Conservation (phyloP, 2,888 invertebrate genomes). For the Geophilus truncorum region DNA sequence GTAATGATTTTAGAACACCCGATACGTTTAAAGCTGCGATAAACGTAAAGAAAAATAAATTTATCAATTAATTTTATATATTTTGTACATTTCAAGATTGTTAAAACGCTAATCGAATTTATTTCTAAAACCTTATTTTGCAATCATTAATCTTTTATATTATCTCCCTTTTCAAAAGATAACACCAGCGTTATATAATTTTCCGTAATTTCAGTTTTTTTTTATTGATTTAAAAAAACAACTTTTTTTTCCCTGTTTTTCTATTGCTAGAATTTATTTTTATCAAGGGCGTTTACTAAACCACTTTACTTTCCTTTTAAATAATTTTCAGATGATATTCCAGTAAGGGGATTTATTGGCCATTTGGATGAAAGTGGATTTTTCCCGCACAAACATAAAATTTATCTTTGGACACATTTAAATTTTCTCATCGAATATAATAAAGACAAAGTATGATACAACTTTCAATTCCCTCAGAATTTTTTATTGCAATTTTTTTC, state of each 20-base stretch:
- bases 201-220: neutral
- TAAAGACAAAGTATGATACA: slow-evolving; percentile 46
- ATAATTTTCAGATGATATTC: slow-evolving; percentile 51
- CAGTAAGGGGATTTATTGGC: slow-evolving; percentile 52
- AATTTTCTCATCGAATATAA: slow-evolving; percentile 53
- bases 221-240: neutral
- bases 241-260: neutral
- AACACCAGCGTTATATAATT: neutral
- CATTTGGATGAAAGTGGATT: slow-evolving; percentile 50
- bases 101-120: neutral
- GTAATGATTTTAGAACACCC: too few relatives aligned
- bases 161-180: neutral
- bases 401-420: slow-evolving; percentile 52
- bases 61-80: too few relatives aligned
- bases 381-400: slow-evolving; percentile 52
- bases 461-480: neutral
- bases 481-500: neutral
- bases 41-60: too few relatives aligned
- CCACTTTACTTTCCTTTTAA: neutral
- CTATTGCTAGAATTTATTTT: neutral
- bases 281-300: neutral
- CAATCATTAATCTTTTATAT: neutral
- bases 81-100: too few relatives aligned
- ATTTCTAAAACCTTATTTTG: neutral
- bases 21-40: too few relatives aligned